These are phyloP conservation scores for Brachionichthys hirsutus DNA, from an alignment of 2,113 vertebrate species.

Conservation along the genomic window DNA sequence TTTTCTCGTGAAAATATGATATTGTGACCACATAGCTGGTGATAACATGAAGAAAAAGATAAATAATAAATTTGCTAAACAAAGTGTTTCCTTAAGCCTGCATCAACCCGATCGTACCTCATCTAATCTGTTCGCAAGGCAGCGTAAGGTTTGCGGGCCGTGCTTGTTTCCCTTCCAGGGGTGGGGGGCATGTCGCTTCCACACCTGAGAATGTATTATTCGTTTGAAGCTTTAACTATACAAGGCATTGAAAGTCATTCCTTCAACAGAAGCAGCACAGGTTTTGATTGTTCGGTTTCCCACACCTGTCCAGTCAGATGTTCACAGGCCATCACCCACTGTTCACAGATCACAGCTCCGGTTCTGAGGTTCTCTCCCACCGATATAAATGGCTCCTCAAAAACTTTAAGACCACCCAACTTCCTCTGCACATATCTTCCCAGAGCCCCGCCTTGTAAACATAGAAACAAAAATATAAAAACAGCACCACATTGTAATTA, in stretches of 20 bases:
- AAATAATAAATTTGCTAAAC: no score
- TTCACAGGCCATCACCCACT: constrained; percentile 87
- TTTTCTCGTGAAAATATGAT: no score
- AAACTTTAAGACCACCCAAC: constrained; percentile 83
- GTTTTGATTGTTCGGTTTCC: not conserved
- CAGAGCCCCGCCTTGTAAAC: constrained; percentile 82
- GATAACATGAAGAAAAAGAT: no score
- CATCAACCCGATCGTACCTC: constrained; percentile 75
- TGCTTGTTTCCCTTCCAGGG: constrained; percentile 88
- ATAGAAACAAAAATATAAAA: not conserved
- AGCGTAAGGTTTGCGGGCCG: constrained; percentile 80
- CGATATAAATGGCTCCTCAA: constrained; percentile 84
- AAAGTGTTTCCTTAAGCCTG: not conserved
- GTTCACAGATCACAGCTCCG: constrained; percentile 86
- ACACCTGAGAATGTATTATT: constrained; percentile 65
- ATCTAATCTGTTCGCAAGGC: constrained; percentile 84
- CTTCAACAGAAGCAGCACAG: no score
- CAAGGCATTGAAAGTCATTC: no score
- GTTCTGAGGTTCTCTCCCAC: constrained; percentile 85
- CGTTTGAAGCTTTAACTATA: no score
- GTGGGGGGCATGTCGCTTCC: constrained; percentile 86
- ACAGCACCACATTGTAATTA: not conserved
- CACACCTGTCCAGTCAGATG: constrained; percentile 86
- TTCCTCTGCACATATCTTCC: constrained; percentile 91
- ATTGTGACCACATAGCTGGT: no score